Base-by-base conservation (phyloP, 2,888 invertebrate species). In the Pterostichus niger region DNA sequence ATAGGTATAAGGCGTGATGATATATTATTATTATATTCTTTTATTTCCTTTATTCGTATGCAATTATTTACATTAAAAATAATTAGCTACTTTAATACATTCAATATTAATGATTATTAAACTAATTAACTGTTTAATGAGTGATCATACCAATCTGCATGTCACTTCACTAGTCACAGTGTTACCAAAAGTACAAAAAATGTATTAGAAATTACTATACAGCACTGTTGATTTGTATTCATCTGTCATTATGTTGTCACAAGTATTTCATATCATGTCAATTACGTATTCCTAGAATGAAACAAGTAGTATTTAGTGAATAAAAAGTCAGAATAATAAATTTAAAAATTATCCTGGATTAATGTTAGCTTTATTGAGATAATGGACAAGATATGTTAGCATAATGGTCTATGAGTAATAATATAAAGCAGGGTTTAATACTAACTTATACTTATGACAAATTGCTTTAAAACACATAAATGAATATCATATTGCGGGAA, bases 201-300 rank as follows among this genome's bases (percentile, higher is more conserved):
- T 52, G 33, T 0, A 75, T 52, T 52, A 52, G 31, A 75, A 75
- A 52, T 75, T 17, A 73, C 73, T n/a, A 73, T 24, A 10, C 3
- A 49, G n/a, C 17, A 24, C 7, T 9, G 24, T 52, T 44, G 44
- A 81, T 56, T 81, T 80, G 80, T 68, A 52, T 64, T 52, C 68
- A 44, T 80, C 61, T 81, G 81, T 81, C 73, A 81, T 81, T 54
- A 81, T 56, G 49, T 40, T 71, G 71, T 80, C 80, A 80, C 15
- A 59, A 59, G 40, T 33, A 54, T 17, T 46, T 71, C 76, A 77
- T 77, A 77, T 77, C 68, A 73, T 56, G 61, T 78, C 59, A 61
- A 44, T 64, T 80, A 80, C 52, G 44, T 71, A 44, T 81, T 71
- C 71, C 40, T 35, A 68, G 49, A 54, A 49, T n/a, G 31, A 54